phyloP scores from a whole-genome alignment of 92 coral and sea anemone species.

The Porites divaricata region DNA sequence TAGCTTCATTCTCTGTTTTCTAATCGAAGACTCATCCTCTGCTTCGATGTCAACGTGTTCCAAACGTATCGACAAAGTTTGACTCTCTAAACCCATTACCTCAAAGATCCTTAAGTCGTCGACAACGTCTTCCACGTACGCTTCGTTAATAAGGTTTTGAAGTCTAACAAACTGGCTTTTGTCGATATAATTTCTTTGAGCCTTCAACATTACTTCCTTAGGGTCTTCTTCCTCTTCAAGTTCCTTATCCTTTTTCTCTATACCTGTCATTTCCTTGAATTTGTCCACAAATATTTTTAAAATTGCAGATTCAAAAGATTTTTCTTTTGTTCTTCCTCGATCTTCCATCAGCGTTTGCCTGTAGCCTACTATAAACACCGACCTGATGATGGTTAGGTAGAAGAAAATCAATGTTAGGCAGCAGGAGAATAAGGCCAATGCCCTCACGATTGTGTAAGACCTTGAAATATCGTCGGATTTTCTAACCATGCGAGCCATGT shows the following conservation, averaged over 20 bases:
- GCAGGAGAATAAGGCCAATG: constrained; percentile 33
- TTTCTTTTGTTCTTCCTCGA: constrained; percentile 16
- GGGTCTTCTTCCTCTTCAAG: constrained; percentile 31
- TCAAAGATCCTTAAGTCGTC: constrained; percentile 51
- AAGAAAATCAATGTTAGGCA: constrained; percentile 42
- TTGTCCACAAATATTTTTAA: constrained; percentile 30
- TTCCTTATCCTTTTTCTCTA: constrained; percentile 19
- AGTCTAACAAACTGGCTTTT: constrained; percentile 56
- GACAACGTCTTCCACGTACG: constrained; percentile 55
- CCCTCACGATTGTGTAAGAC: constrained; percentile 7
- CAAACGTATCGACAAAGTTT: not conserved
- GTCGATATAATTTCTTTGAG: constrained; percentile 53
- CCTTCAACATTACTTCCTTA: constrained; percentile 34
- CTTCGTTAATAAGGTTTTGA: constrained; percentile 41
- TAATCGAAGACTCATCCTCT: not conserved
- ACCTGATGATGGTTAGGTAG: constrained; percentile 37
- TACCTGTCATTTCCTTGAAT: constrained; percentile 37
- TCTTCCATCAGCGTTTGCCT: constrained; percentile 31
- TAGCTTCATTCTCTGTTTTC: not conserved
- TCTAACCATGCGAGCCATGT: constrained; percentile 46
- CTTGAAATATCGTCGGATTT: not conserved
- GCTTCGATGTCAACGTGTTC: not conserved
- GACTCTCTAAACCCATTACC: not conserved
- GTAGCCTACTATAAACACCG: constrained; percentile 32
- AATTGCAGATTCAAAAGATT: constrained; percentile 41